These are phyloP conservation scores for Heterodera carotae DNA, from an alignment of 1,140 invertebrate species.

Conservation along the genomic window DNA sequence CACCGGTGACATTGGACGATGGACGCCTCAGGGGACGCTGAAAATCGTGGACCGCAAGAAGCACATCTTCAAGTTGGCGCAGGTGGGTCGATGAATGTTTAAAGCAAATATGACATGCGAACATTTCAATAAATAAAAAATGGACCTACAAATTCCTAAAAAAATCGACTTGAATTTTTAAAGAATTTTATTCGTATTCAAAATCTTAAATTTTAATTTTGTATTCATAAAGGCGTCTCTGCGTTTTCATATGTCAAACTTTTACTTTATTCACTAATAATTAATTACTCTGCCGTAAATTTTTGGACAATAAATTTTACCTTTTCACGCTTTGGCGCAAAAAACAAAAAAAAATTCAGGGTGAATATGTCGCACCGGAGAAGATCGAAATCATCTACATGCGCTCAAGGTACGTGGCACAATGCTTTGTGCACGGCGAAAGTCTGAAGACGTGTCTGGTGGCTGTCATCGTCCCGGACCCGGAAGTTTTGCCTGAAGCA, in stretches of 20 bases:
- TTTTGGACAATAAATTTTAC: conserved; percentile 8
- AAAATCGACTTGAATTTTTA: too few relatives aligned
- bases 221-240: too few relatives aligned
- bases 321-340: neutral
- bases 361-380: conserved; percentile 72
- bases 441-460: conserved; percentile 83
- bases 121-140: too few relatives aligned
- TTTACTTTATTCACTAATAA: too few relatives aligned
- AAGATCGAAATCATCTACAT: conserved; percentile 70
- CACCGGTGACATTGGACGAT: conserved; percentile 66
- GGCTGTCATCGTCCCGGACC: conserved; percentile 89
- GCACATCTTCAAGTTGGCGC: conserved; percentile 70
- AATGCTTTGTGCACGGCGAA: conserved; percentile 70
- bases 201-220: too few relatives aligned
- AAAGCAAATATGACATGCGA: too few relatives aligned
- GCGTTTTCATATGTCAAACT: too few relatives aligned
- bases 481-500: conserved; percentile 73
- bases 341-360: conserved; percentile 52
- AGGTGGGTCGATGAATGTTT: conserved; percentile 46
- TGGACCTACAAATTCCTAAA: too few relatives aligned
- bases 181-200: too few relatives aligned
- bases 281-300: too few relatives aligned
- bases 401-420: conserved; percentile 66
- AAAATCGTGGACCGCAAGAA: conserved; percentile 71
- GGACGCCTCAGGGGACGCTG: conserved; percentile 68